Conservation (phyloP, 1,140 invertebrate species). For the Anoplophora glabripennis region DNA sequence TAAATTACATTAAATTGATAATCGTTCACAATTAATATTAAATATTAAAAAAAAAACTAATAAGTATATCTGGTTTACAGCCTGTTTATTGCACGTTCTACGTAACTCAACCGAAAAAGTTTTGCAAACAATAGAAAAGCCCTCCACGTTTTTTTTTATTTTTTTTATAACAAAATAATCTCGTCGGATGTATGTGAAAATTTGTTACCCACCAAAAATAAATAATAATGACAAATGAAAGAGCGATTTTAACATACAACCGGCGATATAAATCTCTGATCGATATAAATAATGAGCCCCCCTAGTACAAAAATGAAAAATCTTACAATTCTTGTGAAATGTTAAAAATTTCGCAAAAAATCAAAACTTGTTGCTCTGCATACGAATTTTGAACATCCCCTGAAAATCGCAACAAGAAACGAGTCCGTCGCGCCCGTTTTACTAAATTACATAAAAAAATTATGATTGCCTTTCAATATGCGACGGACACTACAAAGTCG, state of each 20-base stretch:
- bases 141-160: conserved; percentile 1
- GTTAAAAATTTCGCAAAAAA: not conserved
- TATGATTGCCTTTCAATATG: not conserved
- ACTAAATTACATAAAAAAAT: not conserved
- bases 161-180: conserved; percentile 14
- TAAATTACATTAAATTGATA: too few species aligned
- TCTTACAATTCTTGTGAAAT: not conserved
- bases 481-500: too few species aligned
- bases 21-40: too few species aligned
- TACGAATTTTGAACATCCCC: conserved; percentile 5
- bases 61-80: too few species aligned
- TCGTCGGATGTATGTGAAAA: conserved; percentile 4
- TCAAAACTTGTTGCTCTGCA: not conserved
- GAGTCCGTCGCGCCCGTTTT: not conserved
- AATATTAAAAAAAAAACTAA: too few species aligned
- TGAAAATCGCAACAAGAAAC: conserved; percentile 7
- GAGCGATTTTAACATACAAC: not conserved
- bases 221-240: conserved; percentile 8
- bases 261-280: conserved; percentile 8
- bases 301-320: not conserved
- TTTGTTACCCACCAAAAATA: conserved; percentile 8
- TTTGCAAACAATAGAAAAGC: not conserved
- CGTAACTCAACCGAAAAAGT: not conserved
- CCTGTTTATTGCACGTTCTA: too few species aligned
- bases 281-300: conserved; percentile 9